Percentiles rank a stretch among this genome's conserved stretches.
phyloP scores from a whole-genome alignment of 92 coral and sea anemone species.

The Galaxea fascicularis region DNA sequence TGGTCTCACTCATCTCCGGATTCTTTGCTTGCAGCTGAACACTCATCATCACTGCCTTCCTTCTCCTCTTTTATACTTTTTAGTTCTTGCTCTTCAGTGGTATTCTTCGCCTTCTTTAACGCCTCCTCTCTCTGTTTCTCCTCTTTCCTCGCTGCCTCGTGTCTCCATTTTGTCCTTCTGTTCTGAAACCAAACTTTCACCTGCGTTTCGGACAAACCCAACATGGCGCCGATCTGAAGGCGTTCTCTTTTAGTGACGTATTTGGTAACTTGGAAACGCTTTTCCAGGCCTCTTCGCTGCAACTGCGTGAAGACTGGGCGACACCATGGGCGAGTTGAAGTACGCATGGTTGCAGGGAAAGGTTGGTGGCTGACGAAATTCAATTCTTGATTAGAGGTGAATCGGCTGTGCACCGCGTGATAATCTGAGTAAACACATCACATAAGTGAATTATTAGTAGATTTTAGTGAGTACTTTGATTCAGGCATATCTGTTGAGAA shows the following conservation, averaged over 20 bases:
- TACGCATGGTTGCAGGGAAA: constrained; percentile 32
- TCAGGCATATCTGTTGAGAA: too few species aligned
- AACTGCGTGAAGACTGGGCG: constrained; percentile 96
- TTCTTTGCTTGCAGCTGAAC: neutral
- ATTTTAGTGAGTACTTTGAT: neutral
- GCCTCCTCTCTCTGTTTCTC: constrained; percentile 37
- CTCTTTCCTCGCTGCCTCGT: constrained; percentile 58
- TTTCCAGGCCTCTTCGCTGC: constrained; percentile 93
- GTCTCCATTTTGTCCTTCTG: constrained; percentile 95
- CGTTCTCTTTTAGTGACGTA: constrained; percentile 95
- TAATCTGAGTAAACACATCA: constrained; percentile 15
- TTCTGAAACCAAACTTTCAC: constrained; percentile 99
- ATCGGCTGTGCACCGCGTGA: neutral
- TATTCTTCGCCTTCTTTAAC: constrained; percentile 2
- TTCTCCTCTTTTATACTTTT: neutral
- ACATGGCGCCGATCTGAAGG: constrained; percentile 90
- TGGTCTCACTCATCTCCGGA: too few species aligned
- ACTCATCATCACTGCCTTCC: neutral
- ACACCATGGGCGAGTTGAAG: constrained; percentile 68
- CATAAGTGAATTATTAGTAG: neutral
- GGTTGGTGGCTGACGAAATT: constrained; percentile 24
- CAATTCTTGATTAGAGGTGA: constrained; percentile 14
- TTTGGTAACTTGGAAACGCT: constrained; percentile 86
- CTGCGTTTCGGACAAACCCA: constrained; percentile 93
- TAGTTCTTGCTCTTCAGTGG: constrained; percentile 4